Evolutionary conservation across 1,140 invertebrate species (phyloP).

Genomic region (Cardiocondyla obscurior): DNA sequence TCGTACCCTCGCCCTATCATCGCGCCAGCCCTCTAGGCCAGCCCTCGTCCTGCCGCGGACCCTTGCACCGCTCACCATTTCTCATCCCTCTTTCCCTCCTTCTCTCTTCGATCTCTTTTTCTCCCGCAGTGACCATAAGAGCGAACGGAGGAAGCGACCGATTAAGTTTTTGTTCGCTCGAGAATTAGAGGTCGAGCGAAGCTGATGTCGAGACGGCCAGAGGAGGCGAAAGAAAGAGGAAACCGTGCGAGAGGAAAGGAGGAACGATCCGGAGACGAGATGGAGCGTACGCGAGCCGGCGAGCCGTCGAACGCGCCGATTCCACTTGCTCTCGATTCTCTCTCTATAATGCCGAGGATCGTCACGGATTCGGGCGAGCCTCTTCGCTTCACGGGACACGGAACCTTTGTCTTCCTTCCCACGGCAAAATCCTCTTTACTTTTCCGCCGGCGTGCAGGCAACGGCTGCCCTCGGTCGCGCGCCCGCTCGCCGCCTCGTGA

Average conservation of each 20-base stretch:
- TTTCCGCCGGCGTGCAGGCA: not conserved
- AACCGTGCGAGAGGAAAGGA: slow-evolving; percentile 37
- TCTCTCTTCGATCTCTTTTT: not conserved
- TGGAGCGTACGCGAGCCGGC: not conserved
- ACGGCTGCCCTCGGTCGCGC: not conserved
- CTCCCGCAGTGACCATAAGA: slow-evolving; percentile 39
- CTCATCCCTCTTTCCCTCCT: not conserved
- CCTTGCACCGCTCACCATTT: not conserved
- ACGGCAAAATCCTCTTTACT: not conserved
- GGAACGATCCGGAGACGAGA: not conserved
- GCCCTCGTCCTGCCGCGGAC: not conserved
- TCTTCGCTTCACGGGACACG: slow-evolving; percentile 15
- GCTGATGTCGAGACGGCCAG: slow-evolving; percentile 41
- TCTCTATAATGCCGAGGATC: slow-evolving; percentile 57
- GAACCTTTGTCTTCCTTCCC: slow-evolving; percentile 57
- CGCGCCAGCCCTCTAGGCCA: slow-evolving; percentile 35
- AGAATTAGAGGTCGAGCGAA: slow-evolving; percentile 77
- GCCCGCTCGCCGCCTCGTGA: not conserved
- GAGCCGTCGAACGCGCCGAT: slow-evolving; percentile 56
- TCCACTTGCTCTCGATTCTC: slow-evolving; percentile 56
- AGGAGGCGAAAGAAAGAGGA: slow-evolving; percentile 34
- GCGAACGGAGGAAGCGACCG: slow-evolving; percentile 77
- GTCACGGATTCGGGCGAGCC: slow-evolving; percentile 58
- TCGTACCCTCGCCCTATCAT: slow-evolving; percentile 29
- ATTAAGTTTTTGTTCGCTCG: slow-evolving; percentile 81